A percentile compares a stretch with the other conserved stretches of the same genome.
These are phyloP conservation scores for Galerucella nymphaeae DNA, from an alignment of 2,888 invertebrate species.

Conservation along the genomic window DNA sequence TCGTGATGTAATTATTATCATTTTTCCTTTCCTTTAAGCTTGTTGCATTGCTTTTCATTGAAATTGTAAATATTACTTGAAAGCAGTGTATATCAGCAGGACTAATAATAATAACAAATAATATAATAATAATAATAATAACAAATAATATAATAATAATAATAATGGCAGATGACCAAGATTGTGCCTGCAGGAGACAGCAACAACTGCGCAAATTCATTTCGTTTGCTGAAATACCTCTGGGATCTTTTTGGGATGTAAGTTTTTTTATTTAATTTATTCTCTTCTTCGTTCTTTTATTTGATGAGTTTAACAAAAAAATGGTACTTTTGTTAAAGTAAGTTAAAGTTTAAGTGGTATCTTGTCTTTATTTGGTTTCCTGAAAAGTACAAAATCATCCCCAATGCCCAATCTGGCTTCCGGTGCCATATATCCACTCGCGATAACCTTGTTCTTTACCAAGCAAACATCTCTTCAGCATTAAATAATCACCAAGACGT, in stretches of 20 bases:
- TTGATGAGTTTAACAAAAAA: too few relatives aligned
- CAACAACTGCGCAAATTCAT: constrained; percentile 39
- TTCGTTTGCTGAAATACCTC: constrained; percentile 63
- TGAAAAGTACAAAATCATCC: too few relatives aligned
- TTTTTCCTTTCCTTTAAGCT: not conserved
- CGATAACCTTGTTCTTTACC: too few relatives aligned
- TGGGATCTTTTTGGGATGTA: constrained; percentile 60
- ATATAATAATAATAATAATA: not conserved
- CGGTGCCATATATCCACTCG: too few relatives aligned
- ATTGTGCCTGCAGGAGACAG: constrained; percentile 6
- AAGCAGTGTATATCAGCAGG: not conserved
- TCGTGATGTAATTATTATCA: not conserved
- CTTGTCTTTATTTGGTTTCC: too few relatives aligned
- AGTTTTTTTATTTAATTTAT: constrained; percentile 43
- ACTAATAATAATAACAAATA: not conserved
- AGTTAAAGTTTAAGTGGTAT: too few relatives aligned
- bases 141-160: not conserved
- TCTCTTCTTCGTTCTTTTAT: too few relatives aligned
- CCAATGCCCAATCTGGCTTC: too few relatives aligned
- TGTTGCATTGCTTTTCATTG: not conserved
- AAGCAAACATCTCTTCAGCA: too few relatives aligned
- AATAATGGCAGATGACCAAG: constrained; percentile 6
- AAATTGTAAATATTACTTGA: not conserved
- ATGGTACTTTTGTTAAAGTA: too few relatives aligned
- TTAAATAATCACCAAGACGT: too few relatives aligned